These are phyloP conservation scores for Oncorhynchus kisutch DNA, from an alignment of 2,113 vertebrate species.

Conservation along the genomic window DNA sequence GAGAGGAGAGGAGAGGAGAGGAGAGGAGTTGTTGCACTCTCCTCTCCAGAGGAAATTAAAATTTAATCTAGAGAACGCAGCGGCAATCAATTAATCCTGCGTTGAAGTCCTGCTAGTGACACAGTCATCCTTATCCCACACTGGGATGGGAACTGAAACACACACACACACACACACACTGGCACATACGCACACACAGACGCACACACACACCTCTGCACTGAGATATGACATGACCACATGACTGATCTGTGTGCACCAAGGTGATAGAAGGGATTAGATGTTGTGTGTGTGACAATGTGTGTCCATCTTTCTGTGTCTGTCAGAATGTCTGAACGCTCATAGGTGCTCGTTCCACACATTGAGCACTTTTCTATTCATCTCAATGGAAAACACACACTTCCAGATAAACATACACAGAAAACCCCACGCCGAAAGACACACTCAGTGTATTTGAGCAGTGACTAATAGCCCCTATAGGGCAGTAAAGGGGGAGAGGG, in stretches of 20 bases:
- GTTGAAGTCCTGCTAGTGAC: conserved; percentile 37
- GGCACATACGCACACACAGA: neutral
- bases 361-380: too few relatives aligned
- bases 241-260: neutral
- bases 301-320: too few relatives aligned
- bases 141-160: neutral
- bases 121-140: neutral
- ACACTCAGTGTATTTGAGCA: conserved; percentile 38
- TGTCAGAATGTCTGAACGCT: too few relatives aligned
- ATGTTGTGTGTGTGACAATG: neutral
- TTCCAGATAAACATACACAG: conserved; percentile 10
- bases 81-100: conserved; percentile 60
- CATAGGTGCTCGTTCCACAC: too few relatives aligned
- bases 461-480: conserved; percentile 55
- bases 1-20: conserved; percentile 28
- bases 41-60: conserved; percentile 60
- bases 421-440: neutral
- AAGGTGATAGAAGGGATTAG: neutral
- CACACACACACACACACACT: neutral
- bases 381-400: neutral
- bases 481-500: conserved; percentile 32
- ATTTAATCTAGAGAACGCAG: conserved; percentile 58
- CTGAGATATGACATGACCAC: neutral
- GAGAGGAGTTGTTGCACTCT: conserved; percentile 57
- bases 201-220: neutral